phyloP scores from a whole-genome alignment of 1,140 invertebrate species.

The Drosophila lacteicornis region DNA sequence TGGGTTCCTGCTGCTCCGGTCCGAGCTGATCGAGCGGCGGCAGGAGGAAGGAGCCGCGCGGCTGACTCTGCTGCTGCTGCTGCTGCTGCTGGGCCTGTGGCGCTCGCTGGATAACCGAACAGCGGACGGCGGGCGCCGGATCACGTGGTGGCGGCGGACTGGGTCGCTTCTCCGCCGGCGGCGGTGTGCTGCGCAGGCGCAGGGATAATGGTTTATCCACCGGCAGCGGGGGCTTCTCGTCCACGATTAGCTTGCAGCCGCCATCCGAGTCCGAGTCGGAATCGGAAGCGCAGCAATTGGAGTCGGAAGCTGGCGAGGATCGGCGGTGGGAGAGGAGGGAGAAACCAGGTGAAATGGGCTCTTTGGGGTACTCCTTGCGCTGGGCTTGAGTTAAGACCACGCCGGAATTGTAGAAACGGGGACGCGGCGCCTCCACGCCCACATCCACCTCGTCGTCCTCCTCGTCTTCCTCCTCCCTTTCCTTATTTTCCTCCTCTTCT shows the following conservation, averaged over 20 bases:
- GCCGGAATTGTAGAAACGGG: conserved; percentile 88
- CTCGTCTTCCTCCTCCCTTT: conserved; percentile 33
- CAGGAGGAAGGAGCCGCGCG: background rate
- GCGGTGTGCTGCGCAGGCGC: conserved; percentile 80
- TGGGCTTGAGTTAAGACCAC: conserved; percentile 91
- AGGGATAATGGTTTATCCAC: conserved; percentile 83
- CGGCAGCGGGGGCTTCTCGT: conserved; percentile 85
- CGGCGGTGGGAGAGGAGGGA: conserved; percentile 4
- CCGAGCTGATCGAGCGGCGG: conserved; percentile 70
- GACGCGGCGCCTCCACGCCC: conserved; percentile 76
- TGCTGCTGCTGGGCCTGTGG: conserved; percentile 85
- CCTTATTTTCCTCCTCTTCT: conserved; percentile 13
- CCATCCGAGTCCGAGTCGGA: conserved; percentile 70
- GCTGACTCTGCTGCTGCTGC: conserved; percentile 29
- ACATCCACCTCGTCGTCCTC: conserved; percentile 61
- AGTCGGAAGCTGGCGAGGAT: conserved; percentile 19
- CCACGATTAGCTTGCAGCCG: conserved; percentile 84
- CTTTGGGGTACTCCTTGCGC: conserved; percentile 90
- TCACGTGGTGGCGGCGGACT: conserved; percentile 84
- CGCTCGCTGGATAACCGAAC: conserved; percentile 93
- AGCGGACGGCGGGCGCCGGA: conserved; percentile 86
- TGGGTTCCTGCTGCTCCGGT: conserved; percentile 92
- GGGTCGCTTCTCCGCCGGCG: conserved; percentile 86
- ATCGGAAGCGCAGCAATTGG: conserved; percentile 22
- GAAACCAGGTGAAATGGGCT: conserved; percentile 11